Conservation (phyloP, 2,888 invertebrate genomes). For the Meganola albula region DNA sequence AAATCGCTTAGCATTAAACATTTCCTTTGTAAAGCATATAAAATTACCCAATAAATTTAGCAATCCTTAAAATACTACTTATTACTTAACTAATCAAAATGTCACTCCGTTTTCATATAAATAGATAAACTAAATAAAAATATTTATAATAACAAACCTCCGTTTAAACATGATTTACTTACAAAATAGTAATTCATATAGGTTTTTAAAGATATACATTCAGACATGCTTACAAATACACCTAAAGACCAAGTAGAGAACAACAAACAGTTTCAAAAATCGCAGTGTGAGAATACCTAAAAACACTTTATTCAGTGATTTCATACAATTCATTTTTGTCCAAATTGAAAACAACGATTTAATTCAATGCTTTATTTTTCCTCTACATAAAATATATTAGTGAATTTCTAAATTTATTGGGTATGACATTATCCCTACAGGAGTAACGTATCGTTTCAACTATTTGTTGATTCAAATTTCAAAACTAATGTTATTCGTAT, state of each 20-base stretch:
- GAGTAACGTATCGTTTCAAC: slow-evolving; percentile 54
- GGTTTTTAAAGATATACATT: too few species aligned
- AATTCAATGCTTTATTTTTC: slow-evolving; percentile 47
- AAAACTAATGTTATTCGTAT: too few species aligned
- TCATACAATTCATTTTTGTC: slow-evolving; percentile 67
- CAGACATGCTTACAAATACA: slow-evolving; percentile 50
- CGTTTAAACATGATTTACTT: slow-evolving; percentile 21
- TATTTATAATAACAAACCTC: slow-evolving; percentile 24
- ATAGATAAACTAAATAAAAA: slow-evolving; percentile 24
- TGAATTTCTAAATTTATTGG: slow-evolving; percentile 74
- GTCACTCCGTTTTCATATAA: slow-evolving; percentile 49
- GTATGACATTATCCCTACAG: slow-evolving; percentile 55
- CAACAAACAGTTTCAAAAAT: slow-evolving; percentile 35
- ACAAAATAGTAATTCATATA: slow-evolving; percentile 21
- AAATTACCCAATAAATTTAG: slow-evolving; percentile 77
- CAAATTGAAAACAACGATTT: slow-evolving; percentile 60
- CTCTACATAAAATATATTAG: slow-evolving; percentile 55
- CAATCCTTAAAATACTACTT: slow-evolving; percentile 65
- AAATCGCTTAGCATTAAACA: slow-evolving; percentile 39
- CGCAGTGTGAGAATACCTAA: slow-evolving; percentile 65
- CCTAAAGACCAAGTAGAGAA: slow-evolving; percentile 74
- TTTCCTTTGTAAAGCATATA: slow-evolving; percentile 44
- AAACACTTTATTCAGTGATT: slow-evolving; percentile 54
- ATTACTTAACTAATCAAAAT: slow-evolving; percentile 51
- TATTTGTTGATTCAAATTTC: too few species aligned